Conservation (phyloP, 2,113 vertebrate genomes). For the Columba janthina region DNA sequence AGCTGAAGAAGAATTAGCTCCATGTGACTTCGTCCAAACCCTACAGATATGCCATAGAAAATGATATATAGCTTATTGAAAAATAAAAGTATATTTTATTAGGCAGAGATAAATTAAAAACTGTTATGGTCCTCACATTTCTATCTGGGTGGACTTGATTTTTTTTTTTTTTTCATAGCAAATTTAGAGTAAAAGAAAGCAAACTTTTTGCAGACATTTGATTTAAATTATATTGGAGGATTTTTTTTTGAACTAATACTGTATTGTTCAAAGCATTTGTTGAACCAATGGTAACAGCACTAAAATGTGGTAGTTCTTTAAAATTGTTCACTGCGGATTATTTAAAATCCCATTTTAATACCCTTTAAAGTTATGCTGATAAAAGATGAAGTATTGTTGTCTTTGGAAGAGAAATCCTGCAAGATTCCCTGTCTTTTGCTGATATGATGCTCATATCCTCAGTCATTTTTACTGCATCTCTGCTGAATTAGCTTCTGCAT, state of each 20-base stretch:
- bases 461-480: background rate
- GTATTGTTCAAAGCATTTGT: background rate
- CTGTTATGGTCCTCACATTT: background rate
- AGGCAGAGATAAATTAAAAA: background rate
- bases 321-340: background rate
- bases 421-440: background rate
- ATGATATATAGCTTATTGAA: background rate
- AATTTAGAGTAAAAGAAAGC: background rate
- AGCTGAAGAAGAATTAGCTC: constrained; percentile 61
- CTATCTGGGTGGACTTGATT: background rate
- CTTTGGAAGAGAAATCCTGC: background rate
- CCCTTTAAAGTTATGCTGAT: background rate
- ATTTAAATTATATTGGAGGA: background rate
- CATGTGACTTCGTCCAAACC: constrained; percentile 6
- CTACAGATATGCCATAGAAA: constrained; percentile 25
- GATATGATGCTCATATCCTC: background rate
- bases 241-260: background rate
- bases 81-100: constrained; percentile 27
- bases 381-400: background rate
- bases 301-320: background rate
- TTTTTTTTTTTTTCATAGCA: background rate
- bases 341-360: background rate
- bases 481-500: background rate
- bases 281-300: background rate
- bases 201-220: background rate